Evolutionary conservation across 2,113 vertebrate species (phyloP).

Genomic region (Pungitius pungitius): DNA sequence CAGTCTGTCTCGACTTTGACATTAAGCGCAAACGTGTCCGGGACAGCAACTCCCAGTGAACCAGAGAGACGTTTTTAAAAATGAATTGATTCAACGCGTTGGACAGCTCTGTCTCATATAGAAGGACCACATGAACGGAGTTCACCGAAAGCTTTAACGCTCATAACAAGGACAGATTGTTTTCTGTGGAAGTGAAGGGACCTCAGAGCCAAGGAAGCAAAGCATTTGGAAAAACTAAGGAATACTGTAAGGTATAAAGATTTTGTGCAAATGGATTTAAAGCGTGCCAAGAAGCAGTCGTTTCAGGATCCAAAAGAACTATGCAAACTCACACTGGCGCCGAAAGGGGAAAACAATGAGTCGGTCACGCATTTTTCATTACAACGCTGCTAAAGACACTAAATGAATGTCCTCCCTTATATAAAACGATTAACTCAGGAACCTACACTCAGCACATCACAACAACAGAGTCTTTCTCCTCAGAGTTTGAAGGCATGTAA

Average conservation of each 20-base stretch:
- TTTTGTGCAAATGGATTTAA: neutral
- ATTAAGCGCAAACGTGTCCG: conserved; percentile 18
- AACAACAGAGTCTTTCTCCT: conserved; percentile 15
- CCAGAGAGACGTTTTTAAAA: conserved; percentile 24
- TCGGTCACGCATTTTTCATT: conserved; percentile 43
- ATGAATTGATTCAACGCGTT: conserved; percentile 24
- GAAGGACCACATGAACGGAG: conserved; percentile 10
- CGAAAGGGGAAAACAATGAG: conserved; percentile 24
- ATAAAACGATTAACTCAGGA: conserved; percentile 34
- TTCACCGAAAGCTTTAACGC: neutral
- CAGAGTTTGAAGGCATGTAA: neutral
- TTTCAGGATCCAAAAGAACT: neutral
- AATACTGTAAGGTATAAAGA: neutral
- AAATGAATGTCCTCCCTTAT: conserved; percentile 36
- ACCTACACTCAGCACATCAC: conserved; percentile 23
- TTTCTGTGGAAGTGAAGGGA: neutral
- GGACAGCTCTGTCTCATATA: conserved; percentile 18
- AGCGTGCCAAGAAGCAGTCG: too few species aligned
- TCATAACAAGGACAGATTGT: neutral
- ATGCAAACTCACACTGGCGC: neutral
- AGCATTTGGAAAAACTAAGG: neutral
- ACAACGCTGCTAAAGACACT: conserved; percentile 29
- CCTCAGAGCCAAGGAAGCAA: neutral
- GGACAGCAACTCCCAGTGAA: conserved; percentile 39
- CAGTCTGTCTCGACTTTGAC: conserved; percentile 33